A percentile compares a stretch with the other conserved stretches of the same genome.
phyloP scores from a whole-genome alignment of 2,888 invertebrate genomes.

The Cheilosia impressa region DNA sequence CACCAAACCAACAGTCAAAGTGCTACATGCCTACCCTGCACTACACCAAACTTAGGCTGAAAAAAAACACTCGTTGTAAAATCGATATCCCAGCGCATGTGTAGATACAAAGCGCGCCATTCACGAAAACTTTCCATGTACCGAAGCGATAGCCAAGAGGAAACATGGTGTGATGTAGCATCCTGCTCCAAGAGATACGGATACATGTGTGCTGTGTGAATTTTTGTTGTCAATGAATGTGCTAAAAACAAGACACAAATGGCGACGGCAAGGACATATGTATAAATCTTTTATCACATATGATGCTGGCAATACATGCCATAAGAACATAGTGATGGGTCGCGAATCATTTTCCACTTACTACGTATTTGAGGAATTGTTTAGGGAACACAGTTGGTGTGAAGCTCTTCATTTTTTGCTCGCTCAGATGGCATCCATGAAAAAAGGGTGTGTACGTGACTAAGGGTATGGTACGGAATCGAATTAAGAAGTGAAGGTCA shows the following conservation, averaged over 20 bases:
- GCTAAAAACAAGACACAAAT: background rate
- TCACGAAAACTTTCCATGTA: conserved; percentile 48
- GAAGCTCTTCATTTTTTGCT: background rate
- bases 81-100: conserved; percentile 65
- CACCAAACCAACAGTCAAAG: conserved; percentile 8
- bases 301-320: background rate
- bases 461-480: conserved; percentile 5
- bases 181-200: background rate
- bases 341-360: conserved; percentile 17
- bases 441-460: conserved; percentile 26
- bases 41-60: conserved; percentile 2
- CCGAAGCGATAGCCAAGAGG: conserved; percentile 1
- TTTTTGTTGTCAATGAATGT: background rate
- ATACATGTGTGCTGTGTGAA: conserved; percentile 1
- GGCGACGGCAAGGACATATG: background rate
- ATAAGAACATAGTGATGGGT: background rate
- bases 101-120: conserved; percentile 63
- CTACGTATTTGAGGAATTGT: background rate
- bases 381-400: background rate
- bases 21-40: background rate
- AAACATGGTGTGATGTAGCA: background rate
- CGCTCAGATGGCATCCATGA: background rate
- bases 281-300: conserved; percentile 1
- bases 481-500: conserved; percentile 27
- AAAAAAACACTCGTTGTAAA: conserved; percentile 39